Conservation (phyloP, 2,888 invertebrate genomes). For the Thera britannica region DNA sequence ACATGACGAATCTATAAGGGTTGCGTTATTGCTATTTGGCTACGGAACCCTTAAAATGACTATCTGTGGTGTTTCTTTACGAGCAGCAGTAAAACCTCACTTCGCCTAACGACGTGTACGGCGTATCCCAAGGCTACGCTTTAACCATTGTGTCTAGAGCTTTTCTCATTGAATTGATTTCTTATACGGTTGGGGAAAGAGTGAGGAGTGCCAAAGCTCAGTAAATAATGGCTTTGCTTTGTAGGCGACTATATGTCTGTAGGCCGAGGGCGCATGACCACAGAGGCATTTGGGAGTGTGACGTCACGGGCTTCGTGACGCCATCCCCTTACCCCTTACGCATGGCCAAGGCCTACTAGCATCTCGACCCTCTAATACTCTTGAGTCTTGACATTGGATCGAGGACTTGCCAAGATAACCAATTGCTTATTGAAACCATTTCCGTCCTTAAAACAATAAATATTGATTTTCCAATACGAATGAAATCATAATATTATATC, state of each 20-base stretch:
- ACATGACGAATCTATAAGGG: no score
- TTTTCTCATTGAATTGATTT: conserved; percentile 32
- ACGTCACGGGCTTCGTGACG: conserved; percentile 71
- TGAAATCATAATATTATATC: conserved; percentile 13
- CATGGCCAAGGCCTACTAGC: conserved; percentile 64
- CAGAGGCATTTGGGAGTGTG: conserved; percentile 51
- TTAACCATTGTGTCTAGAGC: conserved; percentile 34
- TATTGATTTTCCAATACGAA: conserved; percentile 16
- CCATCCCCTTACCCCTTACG: conserved; percentile 61
- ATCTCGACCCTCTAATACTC: conserved; percentile 60
- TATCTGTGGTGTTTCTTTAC: conserved; percentile 10
- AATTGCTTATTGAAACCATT: conserved; percentile 16
- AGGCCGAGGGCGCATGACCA: conserved; percentile 54
- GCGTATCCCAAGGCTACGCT: conserved; percentile 31
- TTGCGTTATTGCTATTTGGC: no score
- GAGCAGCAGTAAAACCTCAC: conserved; percentile 16
- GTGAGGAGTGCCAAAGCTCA: conserved; percentile 34
- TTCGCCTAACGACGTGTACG: conserved; percentile 22
- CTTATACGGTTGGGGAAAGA: conserved; percentile 17
- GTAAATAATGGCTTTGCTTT: conserved; percentile 35
- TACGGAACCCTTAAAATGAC: no score
- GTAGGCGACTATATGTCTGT: conserved; percentile 58
- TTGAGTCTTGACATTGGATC: conserved; percentile 72
- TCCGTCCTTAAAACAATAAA: conserved; percentile 10
- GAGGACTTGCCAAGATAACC: conserved; percentile 35